phyloP scores from a whole-genome alignment of 2,888 invertebrate species.

The Drosophila fungiperda region DNA sequence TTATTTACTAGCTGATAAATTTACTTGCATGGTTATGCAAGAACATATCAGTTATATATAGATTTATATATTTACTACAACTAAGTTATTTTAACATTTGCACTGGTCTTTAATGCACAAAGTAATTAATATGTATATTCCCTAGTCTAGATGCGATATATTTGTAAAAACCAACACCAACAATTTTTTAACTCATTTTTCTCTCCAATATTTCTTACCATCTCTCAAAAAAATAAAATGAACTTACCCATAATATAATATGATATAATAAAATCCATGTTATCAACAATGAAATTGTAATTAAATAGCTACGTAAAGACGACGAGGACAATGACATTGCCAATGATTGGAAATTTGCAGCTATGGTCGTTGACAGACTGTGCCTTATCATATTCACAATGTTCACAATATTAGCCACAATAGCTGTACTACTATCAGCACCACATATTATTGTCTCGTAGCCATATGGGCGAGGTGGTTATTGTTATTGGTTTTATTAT shows the following conservation, averaged over 20 bases:
- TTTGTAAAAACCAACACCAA: constrained; percentile 34
- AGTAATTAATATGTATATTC: background rate
- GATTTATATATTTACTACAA: background rate
- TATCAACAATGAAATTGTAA: constrained; percentile 70
- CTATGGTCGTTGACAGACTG: constrained; percentile 99
- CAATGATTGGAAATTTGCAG: constrained; percentile 99
- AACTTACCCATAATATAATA: constrained; percentile 26
- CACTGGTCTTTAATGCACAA: background rate
- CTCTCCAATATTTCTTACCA: constrained; percentile 33
- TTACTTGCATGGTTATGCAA: constrained; percentile 25
- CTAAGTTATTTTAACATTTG: background rate
- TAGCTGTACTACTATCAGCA: constrained; percentile 98
- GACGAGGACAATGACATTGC: constrained; percentile 97
- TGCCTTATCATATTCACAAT: constrained; percentile 99
- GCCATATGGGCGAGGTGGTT: constrained; percentile 86
- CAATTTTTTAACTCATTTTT: constrained; percentile 41
- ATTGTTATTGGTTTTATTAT: constrained; percentile 86
- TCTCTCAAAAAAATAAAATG: constrained; percentile 4
- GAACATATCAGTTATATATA: background rate
- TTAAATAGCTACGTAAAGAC: constrained; percentile 92
- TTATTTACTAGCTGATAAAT: background rate
- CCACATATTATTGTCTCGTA: constrained; percentile 90
- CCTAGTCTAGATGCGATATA: constrained; percentile 11
- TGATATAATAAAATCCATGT: background rate
- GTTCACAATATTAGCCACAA: constrained; percentile 98